Evolutionary conservation across 2,113 vertebrate genomes (phyloP), one percentile per base, ranked within the genome.

Genomic region (Xenopus laevis): DNA sequence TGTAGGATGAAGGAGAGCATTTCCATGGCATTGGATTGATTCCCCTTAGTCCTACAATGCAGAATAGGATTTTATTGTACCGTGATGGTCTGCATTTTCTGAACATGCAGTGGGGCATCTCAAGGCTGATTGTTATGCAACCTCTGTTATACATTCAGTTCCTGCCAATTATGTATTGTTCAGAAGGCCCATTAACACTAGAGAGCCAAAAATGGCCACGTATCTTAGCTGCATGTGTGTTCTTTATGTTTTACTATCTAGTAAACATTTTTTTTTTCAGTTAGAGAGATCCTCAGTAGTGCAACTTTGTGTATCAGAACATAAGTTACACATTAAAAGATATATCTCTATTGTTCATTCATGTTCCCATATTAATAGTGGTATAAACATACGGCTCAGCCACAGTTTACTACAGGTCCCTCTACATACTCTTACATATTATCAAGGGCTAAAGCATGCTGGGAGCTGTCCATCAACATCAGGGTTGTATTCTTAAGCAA

Each of bases 1-100:
- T 83, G 74, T 82, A 83, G 80, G 81, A 81, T 79, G 80, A 82
- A 80, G 21, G 50, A 58, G 79, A 82, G 77, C 75, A 81, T 73
- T 78, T 52, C 46, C 21, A 78, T 62, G 65, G 58, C 65, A 75
- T 66, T 68, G 27, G 72, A 65, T 55, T 59, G 30, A 69, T 63
- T 69, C 73, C 73, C 73, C 46, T 18, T 55, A 68, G 73, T 58
- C 58, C 66, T 7, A 53, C 18, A 23, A 50, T 63, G 65, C 59
- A 55, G 57, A 76, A 69, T 23, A n/a, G 66, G 47, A 44, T 76
- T 76, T 75, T 58, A 74, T 74, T 74, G 50, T 67, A 66, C 63
- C 13, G 44, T 27, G 15, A 47, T 50, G 21, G 40, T 59, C 65
- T 50, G 45, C 45, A 52, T 60, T 40, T 68, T 23, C 45, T 50